These are phyloP conservation scores for Sipha flava DNA, from an alignment of 1,140 invertebrate genomes.

Conservation along the genomic window DNA sequence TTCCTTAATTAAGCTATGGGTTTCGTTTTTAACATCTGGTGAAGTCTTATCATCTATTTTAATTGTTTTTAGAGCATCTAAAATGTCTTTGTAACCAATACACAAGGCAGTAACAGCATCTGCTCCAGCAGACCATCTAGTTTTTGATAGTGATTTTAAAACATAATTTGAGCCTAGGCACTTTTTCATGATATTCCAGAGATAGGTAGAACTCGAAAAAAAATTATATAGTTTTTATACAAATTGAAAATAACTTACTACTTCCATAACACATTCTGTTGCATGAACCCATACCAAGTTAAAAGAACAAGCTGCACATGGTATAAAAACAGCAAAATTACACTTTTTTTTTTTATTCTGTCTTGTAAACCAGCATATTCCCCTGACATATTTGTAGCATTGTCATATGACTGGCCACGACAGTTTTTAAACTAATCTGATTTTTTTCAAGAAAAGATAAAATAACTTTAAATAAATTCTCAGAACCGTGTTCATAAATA, in stretches of 20 bases:
- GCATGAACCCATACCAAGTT: constrained; percentile 6
- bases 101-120: constrained; percentile 29
- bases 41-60: background rate
- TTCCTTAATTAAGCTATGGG: background rate
- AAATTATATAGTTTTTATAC: no score
- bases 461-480: background rate
- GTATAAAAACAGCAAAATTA: background rate
- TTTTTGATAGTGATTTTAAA: constrained; percentile 33
- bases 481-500: background rate
- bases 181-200: constrained; percentile 33
- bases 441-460: background rate
- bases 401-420: constrained; percentile 40
- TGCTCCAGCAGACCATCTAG: constrained; percentile 35
- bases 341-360: background rate
- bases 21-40: background rate
- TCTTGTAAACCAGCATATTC: background rate
- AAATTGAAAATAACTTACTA: no score
- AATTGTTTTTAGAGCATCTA: background rate
- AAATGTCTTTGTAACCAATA: background rate
- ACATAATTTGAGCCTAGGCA: background rate
- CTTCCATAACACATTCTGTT: constrained; percentile 24
- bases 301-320: background rate
- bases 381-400: no score
- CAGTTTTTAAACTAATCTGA: background rate
- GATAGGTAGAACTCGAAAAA: constrained; percentile 37